These are phyloP conservation scores for Phymastichus coffea DNA, from an alignment of 1,140 invertebrate species.

Conservation along the genomic window DNA sequence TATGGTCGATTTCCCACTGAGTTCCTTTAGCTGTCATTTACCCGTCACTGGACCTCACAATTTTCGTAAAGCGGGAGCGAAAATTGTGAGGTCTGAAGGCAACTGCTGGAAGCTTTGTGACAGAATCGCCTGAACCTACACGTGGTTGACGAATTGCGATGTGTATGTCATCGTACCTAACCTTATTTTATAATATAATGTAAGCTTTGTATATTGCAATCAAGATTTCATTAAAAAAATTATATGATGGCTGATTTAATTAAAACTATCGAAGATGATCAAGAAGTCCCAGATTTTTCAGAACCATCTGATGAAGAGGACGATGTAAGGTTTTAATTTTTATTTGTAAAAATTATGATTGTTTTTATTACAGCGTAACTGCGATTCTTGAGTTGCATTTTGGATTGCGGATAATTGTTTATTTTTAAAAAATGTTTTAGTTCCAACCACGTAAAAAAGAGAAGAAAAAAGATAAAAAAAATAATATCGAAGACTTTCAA, in stretches of 20 bases:
- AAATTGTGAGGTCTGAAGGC: too few relatives aligned
- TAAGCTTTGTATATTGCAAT: neutral
- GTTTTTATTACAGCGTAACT: neutral
- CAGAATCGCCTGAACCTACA: too few relatives aligned
- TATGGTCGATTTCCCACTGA: too few relatives aligned
- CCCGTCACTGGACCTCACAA: too few relatives aligned
- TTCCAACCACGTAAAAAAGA: constrained; percentile 79
- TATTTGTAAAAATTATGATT: neutral
- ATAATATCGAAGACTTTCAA: constrained; percentile 74
- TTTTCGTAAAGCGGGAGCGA: too few relatives aligned
- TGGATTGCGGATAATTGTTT: constrained; percentile 25
- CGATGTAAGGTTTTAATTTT: constrained; percentile 62
- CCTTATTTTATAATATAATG: constrained; percentile 10
- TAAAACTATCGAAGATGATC: constrained; percentile 76
- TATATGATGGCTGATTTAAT: constrained; percentile 53
- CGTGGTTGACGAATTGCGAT: too few relatives aligned
- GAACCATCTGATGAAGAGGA: constrained; percentile 81
- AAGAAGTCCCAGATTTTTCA: constrained; percentile 74
- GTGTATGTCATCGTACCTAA: constrained; percentile 7
- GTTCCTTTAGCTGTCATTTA: too few relatives aligned
- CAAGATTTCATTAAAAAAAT: neutral
- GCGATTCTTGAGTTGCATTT: neutral
- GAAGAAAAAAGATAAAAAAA: constrained; percentile 68
- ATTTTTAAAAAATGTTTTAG: constrained; percentile 51
- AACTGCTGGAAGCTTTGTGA: too few relatives aligned